phyloP scores from a whole-genome alignment of 2,888 invertebrate genomes.

The Diaprepes abbreviatus region DNA sequence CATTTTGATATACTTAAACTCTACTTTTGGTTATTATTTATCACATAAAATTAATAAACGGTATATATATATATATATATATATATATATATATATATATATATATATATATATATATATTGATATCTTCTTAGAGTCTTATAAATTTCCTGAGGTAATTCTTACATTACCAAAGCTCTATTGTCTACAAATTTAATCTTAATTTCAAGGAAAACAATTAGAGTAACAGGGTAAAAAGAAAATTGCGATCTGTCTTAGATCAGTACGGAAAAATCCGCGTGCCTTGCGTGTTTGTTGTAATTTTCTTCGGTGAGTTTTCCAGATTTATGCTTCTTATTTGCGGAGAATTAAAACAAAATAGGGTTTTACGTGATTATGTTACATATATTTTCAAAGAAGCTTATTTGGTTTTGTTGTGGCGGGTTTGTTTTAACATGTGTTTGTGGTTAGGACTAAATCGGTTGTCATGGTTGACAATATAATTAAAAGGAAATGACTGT shows the following conservation, averaged over 20 bases:
- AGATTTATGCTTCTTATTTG: conserved; percentile 20
- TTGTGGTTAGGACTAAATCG: not conserved
- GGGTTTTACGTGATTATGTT: conserved; percentile 12
- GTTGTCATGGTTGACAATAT: conserved; percentile 1
- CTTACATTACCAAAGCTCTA: no score
- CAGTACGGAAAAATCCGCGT: conserved; percentile 2
- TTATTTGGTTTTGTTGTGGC: not conserved
- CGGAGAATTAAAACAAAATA: conserved; percentile 21
- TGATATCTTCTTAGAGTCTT: no score
- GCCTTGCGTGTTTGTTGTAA: conserved; percentile 23
- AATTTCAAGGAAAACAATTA: conserved; percentile 12
- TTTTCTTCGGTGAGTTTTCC: conserved; percentile 17
- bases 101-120: no score
- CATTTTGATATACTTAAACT: no score
- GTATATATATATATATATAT: no score
- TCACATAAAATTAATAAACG: no score
- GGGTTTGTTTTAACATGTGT: conserved; percentile 2
- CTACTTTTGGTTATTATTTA: no score
- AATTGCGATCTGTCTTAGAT: conserved; percentile 23
- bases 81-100: no score
- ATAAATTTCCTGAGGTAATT: no score
- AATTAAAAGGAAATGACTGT: not conserved
- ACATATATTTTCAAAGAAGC: conserved; percentile 7
- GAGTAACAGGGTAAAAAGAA: conserved; percentile 1
- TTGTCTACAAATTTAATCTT: conserved; percentile 1